phyloP scores from a whole-genome alignment of 2,888 invertebrate species.

The Anarsia innoxiella region DNA sequence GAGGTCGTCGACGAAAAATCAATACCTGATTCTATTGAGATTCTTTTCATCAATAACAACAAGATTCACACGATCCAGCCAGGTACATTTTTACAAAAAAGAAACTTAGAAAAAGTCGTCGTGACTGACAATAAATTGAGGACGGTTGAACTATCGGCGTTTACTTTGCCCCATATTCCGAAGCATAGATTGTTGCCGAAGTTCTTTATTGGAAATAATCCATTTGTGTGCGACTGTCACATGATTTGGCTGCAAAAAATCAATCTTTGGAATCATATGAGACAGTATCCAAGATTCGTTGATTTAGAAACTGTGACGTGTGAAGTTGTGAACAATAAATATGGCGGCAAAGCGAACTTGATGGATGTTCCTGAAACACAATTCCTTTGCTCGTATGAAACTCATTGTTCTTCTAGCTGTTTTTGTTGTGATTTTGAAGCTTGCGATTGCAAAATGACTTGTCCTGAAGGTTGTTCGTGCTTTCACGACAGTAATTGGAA shows the following conservation, averaged over 20 bases:
- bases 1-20: constrained; percentile 80
- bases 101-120: constrained; percentile 83
- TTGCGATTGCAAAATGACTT: constrained; percentile 93
- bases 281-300: constrained; percentile 84
- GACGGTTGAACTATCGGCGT: constrained; percentile 82
- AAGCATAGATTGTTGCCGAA: constrained; percentile 81
- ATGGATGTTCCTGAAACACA: constrained; percentile 82
- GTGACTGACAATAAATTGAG: constrained; percentile 84
- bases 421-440: constrained; percentile 92
- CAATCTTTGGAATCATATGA: constrained; percentile 81
- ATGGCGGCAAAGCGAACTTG: constrained; percentile 78
- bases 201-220: constrained; percentile 88
- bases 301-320: constrained; percentile 86
- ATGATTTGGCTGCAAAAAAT: constrained; percentile 90
- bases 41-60: constrained; percentile 85
- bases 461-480: constrained; percentile 88
- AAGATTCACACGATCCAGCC: constrained; percentile 81
- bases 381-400: constrained; percentile 87
- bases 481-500: constrained; percentile 90
- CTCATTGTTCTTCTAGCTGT: constrained; percentile 88
- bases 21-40: constrained; percentile 83
- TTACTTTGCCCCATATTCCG: constrained; percentile 79
- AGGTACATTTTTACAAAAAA: constrained; percentile 82
- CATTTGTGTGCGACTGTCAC: constrained; percentile 89
- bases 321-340: constrained; percentile 80